A percentile compares a stretch with the other conserved stretches of the same genome.
Evolutionary conservation across 2,797 vertebrate species (phyloP).

Genomic region (Pangasius djambal): DNA sequence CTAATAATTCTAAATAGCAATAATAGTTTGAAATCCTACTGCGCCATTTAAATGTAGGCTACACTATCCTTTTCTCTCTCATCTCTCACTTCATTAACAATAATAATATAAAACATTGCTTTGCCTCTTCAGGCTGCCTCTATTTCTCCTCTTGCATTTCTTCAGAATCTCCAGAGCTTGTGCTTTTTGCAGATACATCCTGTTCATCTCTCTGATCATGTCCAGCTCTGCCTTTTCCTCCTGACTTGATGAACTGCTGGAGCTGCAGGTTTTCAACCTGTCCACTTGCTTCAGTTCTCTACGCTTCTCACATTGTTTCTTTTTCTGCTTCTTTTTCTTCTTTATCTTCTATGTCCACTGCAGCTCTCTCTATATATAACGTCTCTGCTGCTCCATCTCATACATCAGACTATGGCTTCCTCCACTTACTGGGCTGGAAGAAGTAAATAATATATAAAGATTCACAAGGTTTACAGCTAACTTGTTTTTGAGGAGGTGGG

Average conservation of each 20-base stretch:
- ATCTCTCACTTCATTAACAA: neutral
- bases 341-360: neutral
- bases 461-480: neutral
- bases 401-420: neutral
- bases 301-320: neutral
- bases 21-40: neutral
- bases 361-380: neutral
- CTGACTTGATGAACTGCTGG: neutral
- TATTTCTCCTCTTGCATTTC: neutral
- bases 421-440: neutral
- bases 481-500: neutral
- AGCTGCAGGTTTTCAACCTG: neutral
- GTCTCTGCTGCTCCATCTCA: neutral
- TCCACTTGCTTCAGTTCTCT: neutral
- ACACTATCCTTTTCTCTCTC: neutral
- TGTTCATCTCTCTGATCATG: neutral
- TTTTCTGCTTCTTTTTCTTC: neutral
- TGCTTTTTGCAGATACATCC: neutral
- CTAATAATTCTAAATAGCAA: neutral
- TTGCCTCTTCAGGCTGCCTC: neutral
- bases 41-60: neutral
- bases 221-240: neutral
- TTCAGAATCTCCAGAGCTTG: neutral
- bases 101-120: neutral
- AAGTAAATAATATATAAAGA: neutral